Evolutionary conservation across 2,888 invertebrate species (phyloP).

Genomic region (Pogonocherus hispidulus): DNA sequence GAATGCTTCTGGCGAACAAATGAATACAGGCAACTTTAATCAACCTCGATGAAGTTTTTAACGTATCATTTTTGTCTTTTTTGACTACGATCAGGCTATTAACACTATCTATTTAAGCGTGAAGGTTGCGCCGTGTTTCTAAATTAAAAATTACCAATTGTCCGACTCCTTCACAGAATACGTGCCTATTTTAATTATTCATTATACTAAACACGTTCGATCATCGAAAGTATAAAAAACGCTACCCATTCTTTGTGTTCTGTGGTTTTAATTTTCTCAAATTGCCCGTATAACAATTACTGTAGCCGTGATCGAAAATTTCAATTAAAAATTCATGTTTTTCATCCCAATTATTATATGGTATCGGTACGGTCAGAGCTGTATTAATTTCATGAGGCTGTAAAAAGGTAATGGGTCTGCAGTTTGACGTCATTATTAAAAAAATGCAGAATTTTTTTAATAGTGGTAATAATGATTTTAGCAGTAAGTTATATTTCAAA

Average conservation of each 20-base stretch:
- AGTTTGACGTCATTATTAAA: slow-evolving; percentile 29
- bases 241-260: slow-evolving; percentile 47
- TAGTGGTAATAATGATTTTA: too few species aligned
- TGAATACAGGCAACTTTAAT: slow-evolving; percentile 49
- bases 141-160: slow-evolving; percentile 59
- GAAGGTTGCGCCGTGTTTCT: slow-evolving; percentile 60
- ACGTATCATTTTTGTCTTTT: slow-evolving; percentile 47
- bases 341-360: slow-evolving; percentile 37
- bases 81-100: slow-evolving; percentile 49
- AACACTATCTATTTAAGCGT: slow-evolving; percentile 59
- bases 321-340: slow-evolving; percentile 53
- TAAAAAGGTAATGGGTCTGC: slow-evolving; percentile 29
- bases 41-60: slow-evolving; percentile 52
- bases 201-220: slow-evolving; percentile 50
- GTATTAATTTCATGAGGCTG: slow-evolving; percentile 29
- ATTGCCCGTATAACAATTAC: slow-evolving; percentile 49
- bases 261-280: slow-evolving; percentile 53
- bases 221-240: slow-evolving; percentile 39
- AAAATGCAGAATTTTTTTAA: slow-evolving; percentile 21
- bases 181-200: slow-evolving; percentile 55
- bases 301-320: slow-evolving; percentile 49
- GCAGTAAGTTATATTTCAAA: slow-evolving; percentile 16
- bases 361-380: slow-evolving; percentile 20
- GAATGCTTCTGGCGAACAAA: slow-evolving; percentile 41
- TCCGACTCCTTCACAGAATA: slow-evolving; percentile 48